phyloP scores from a whole-genome alignment of 1,140 invertebrate genomes.

The Cydia pomonella region DNA sequence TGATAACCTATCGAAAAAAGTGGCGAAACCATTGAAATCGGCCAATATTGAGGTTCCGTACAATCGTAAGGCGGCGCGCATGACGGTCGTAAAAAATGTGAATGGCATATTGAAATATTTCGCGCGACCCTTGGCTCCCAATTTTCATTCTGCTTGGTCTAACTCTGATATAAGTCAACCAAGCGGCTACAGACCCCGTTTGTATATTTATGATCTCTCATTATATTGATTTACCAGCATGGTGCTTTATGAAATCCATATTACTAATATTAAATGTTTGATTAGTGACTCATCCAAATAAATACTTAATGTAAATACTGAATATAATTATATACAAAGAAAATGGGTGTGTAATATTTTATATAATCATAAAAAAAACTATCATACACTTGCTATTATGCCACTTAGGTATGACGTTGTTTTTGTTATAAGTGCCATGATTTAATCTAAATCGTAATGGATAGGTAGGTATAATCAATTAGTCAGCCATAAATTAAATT shows the following conservation, averaged over 20 bases:
- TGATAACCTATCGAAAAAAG: conserved; percentile 38
- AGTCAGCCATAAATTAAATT: too few relatives aligned
- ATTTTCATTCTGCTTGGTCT: conserved; percentile 57
- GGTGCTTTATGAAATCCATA: not conserved
- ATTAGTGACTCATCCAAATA: too few relatives aligned
- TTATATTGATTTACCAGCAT: conserved; percentile 11
- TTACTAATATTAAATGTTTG: too few relatives aligned
- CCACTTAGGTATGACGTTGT: too few relatives aligned
- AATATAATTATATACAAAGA: too few relatives aligned
- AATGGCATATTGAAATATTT: conserved; percentile 76
- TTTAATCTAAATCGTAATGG: too few relatives aligned
- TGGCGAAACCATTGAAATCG: conserved; percentile 44
- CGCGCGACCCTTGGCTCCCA: conserved; percentile 62
- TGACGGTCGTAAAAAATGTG: conserved; percentile 72
- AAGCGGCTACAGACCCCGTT: conserved; percentile 56
- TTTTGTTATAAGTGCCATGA: too few relatives aligned
- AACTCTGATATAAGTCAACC: conserved; percentile 59
- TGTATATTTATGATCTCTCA: conserved; percentile 50
- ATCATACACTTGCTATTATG: too few relatives aligned
- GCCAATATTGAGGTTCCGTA: conserved; percentile 61
- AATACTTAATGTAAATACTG: too few relatives aligned
- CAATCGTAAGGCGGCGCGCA: conserved; percentile 62
- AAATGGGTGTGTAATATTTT: too few relatives aligned
- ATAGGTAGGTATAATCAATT: too few relatives aligned
- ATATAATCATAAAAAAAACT: too few relatives aligned